Conservation (phyloP, 2,113 vertebrate genomes). For the Pipa parva region DNA sequence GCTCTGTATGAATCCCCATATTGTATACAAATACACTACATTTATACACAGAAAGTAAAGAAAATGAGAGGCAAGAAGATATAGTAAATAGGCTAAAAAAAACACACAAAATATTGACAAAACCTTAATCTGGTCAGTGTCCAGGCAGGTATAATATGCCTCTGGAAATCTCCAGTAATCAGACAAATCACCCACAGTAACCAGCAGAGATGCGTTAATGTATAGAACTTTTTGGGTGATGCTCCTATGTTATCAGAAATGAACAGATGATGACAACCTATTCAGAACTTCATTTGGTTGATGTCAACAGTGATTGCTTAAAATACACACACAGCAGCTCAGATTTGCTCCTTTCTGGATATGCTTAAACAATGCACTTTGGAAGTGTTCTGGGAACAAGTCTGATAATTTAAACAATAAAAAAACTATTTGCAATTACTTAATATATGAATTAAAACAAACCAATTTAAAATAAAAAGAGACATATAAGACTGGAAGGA, state of each 20-base stretch:
- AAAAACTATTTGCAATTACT: not conserved
- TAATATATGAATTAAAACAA: not conserved
- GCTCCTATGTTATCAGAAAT: no score
- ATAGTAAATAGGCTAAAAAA: not conserved
- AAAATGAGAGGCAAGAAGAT: not conserved
- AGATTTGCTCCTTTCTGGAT: no score
- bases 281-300: no score
- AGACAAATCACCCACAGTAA: no score
- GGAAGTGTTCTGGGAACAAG: not conserved
- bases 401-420: not conserved
- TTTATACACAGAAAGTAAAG: not conserved
- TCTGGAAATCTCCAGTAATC: no score
- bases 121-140: not conserved
- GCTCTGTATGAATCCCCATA: constrained; percentile 20
- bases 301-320: not conserved
- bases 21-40: not conserved
- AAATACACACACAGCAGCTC: no score
- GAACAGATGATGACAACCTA: not conserved
- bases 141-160: not conserved
- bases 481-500: no score
- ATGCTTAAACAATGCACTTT: not conserved
- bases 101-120: not conserved
- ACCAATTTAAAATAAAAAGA: not conserved
- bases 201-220: no score
- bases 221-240: no score